Percentiles rank a stretch among this genome's conserved stretches.
Conservation (phyloP, 2,113 vertebrate species). For the Struthio camelus region DNA sequence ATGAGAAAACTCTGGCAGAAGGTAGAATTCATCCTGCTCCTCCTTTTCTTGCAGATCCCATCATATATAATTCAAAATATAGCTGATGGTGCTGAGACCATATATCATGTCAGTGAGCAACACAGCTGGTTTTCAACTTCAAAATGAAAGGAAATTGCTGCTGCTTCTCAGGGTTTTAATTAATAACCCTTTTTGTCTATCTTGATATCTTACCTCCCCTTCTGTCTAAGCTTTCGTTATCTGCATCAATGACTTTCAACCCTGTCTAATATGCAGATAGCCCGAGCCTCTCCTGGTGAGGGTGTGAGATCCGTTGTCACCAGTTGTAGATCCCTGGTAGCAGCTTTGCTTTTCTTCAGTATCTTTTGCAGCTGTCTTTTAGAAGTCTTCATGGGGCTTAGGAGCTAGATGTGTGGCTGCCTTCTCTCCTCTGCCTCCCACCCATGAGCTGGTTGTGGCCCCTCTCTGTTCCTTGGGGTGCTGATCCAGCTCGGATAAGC, state of each 20-base stretch:
- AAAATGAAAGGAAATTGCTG: conserved; percentile 53
- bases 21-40: not conserved
- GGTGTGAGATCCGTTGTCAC: not conserved
- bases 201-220: not conserved
- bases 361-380: not conserved
- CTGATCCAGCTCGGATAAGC: not conserved
- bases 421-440: not conserved
- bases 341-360: not conserved
- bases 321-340: not conserved
- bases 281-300: not conserved
- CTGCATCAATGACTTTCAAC: not conserved
- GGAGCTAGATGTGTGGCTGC: not conserved
- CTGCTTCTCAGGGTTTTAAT: conserved; percentile 32
- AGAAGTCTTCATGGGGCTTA: not conserved
- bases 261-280: not conserved
- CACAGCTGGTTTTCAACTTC: conserved; percentile 27
- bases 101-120: not conserved
- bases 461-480: not conserved
- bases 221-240: not conserved
- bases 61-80: not conserved
- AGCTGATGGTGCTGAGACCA: not conserved
- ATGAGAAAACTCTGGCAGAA: not conserved
- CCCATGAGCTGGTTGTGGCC: not conserved
- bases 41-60: not conserved
- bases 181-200: not conserved